Evolutionary conservation across 2,113 vertebrate genomes (phyloP), one percentile per base, ranked within the genome.

Genomic region (Ovis aries): DNA sequence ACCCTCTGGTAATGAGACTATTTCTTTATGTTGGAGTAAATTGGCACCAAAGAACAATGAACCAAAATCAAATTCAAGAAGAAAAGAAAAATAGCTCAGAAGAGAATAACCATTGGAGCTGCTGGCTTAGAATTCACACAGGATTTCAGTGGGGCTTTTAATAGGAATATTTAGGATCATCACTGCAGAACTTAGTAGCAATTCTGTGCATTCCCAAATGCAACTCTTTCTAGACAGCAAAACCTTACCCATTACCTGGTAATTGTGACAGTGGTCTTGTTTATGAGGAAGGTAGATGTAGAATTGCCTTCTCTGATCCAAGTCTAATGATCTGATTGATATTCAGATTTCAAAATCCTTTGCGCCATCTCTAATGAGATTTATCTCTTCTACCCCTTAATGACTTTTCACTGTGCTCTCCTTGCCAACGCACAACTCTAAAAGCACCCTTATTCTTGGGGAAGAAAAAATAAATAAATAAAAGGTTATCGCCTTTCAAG

Each of bases 61-160:
- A 98, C 96, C 86, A 97, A 98, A 98, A 97, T 95, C 94, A 98
- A 94, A 98, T 98, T 96, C 94, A 97, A 91, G 96, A 97, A 89
- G 45, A 89, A 83, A 90, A 77, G 36, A 48, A 90, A 96, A 91
- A 78, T 52, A 88, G 10, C 96, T 98, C 93, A 74, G 53, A 98
- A 74, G 36, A 91, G 64, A 92, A 94, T 31, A 98, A 85, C 16
- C 59, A 33, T 29, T 93, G 33, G 80, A 88, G 93, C 81, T 86
- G 29, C 88, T 97, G 93, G 40, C 93, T 98, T 96, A 48, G 52
- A 52, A 95, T 95, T 29, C 11, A 23, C 9, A 31, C 15, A 17
- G 77, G 50, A 88, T 95, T 85, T 89, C 31, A 57, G 0, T 80
- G 52, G 15, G 52, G 3, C n/a, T 93, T 88, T 95, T 78, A 84